Percentiles rank a stretch among this genome's conserved stretches.
Evolutionary conservation across 2,888 invertebrate species (phyloP).

Genomic region (Peribatodes rhomboidaria): DNA sequence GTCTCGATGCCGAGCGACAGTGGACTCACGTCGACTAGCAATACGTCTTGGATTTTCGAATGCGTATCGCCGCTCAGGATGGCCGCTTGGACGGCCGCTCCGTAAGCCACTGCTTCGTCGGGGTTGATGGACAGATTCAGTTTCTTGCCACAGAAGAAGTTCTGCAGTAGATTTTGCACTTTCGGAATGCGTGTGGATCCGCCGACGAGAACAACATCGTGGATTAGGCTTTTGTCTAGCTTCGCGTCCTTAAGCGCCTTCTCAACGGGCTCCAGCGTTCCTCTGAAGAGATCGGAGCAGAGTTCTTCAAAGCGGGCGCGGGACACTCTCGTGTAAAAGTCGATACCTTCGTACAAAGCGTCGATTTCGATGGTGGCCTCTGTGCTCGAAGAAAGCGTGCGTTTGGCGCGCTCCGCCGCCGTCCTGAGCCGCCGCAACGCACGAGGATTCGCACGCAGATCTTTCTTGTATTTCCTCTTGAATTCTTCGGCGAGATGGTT

Average conservation of each 20-base stretch:
- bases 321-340: slow-evolving; percentile 19
- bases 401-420: slow-evolving; percentile 20
- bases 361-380: slow-evolving; percentile 20
- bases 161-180: slow-evolving; percentile 17
- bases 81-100: slow-evolving; percentile 22
- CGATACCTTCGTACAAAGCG: slow-evolving; percentile 18
- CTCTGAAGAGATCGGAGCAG: slow-evolving; percentile 15
- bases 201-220: slow-evolving; percentile 20
- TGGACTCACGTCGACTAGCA: slow-evolving; percentile 18
- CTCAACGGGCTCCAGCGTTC: slow-evolving; percentile 18
- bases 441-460: slow-evolving; percentile 13
- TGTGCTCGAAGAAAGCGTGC: slow-evolving; percentile 19
- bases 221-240: slow-evolving; percentile 15
- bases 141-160: slow-evolving; percentile 22
- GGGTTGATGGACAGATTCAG: slow-evolving; percentile 23
- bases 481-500: slow-evolving; percentile 20
- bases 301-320: slow-evolving; percentile 21
- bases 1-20: slow-evolving; percentile 24
- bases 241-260: slow-evolving; percentile 18
- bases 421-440: slow-evolving; percentile 21
- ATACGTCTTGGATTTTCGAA: slow-evolving; percentile 19
- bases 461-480: slow-evolving; percentile 22
- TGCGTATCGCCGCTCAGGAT: slow-evolving; percentile 20
- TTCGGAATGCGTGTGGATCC: slow-evolving; percentile 22
- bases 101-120: slow-evolving; percentile 21